These are phyloP conservation scores for Meliscaeva auricollis DNA, from an alignment of 2,888 invertebrate species.

Conservation along the genomic window DNA sequence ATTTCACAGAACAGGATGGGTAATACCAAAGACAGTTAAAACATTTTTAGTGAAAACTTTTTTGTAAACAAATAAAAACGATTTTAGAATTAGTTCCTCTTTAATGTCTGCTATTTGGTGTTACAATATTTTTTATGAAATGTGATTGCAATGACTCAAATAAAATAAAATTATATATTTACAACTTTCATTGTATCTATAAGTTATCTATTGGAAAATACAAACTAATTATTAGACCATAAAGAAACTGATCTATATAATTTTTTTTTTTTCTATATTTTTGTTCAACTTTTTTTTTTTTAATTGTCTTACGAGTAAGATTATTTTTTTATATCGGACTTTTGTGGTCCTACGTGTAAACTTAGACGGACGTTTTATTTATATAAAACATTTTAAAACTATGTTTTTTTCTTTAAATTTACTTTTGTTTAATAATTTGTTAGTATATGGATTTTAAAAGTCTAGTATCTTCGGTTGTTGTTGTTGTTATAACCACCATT, in stretches of 20 bases:
- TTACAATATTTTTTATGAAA: not conserved
- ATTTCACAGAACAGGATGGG: no score
- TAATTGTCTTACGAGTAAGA: constrained; percentile 15
- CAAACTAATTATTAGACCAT: not conserved
- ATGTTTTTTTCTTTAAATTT: constrained; percentile 15
- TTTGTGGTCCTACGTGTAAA: not conserved
- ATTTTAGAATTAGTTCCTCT: no score
- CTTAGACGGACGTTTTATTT: not conserved
- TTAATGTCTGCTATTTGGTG: not conserved
- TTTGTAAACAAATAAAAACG: not conserved
- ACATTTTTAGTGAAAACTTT: no score
- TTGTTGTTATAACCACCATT: constrained; percentile 63
- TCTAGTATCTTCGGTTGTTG: constrained; percentile 59
- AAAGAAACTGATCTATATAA: not conserved
- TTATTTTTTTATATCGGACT: constrained; percentile 3
- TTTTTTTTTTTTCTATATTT: constrained; percentile 18
- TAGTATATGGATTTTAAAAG: not conserved
- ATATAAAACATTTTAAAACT: constrained; percentile 4
- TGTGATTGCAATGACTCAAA: not conserved
- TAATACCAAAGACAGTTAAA: no score
- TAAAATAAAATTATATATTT: not conserved
- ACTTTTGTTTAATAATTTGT: not conserved
- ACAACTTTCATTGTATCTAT: not conserved
- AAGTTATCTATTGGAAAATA: constrained; percentile 8
- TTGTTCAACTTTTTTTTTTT: no score